Percentiles rank a stretch among this genome's conserved stretches.
These are phyloP conservation scores for Sebastes fasciatus DNA, from an alignment of 2,113 vertebrate species.

Conservation along the genomic window DNA sequence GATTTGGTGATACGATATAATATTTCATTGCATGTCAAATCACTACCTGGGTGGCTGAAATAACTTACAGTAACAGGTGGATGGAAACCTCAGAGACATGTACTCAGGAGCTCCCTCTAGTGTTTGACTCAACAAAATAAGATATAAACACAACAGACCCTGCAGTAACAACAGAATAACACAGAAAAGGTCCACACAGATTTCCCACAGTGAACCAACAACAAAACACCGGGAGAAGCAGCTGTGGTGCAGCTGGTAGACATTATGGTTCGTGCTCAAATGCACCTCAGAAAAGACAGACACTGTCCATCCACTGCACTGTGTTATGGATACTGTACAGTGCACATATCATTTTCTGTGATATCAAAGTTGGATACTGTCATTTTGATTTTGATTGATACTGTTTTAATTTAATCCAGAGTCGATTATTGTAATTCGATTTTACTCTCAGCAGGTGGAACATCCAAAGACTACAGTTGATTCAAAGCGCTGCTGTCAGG, in stretches of 20 bases:
- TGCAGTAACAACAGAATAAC: neutral
- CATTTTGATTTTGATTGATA: too few species aligned
- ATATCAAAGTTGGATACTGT: neutral
- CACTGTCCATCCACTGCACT: neutral
- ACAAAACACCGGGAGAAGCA: neutral
- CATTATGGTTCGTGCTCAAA: neutral
- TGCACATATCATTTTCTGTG: neutral
- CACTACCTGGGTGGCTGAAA: neutral
- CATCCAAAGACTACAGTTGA: too few species aligned
- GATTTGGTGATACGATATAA: neutral
- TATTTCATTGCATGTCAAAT: neutral
- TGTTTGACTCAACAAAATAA: constrained; percentile 25
- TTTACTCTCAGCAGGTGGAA: too few species aligned
- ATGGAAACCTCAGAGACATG: neutral
- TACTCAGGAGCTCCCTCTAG: constrained; percentile 36
- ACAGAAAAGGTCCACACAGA: neutral
- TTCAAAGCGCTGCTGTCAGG: too few species aligned
- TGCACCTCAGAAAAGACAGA: neutral
- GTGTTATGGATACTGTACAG: neutral
- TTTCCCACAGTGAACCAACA: neutral
- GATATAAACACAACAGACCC: neutral
- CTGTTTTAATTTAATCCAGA: too few species aligned
- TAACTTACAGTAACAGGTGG: neutral
- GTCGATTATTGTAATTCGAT: too few species aligned
- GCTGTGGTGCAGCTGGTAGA: neutral